Conservation (phyloP, 2,113 vertebrate genomes). For the Nothocercus nigrocapillus region DNA sequence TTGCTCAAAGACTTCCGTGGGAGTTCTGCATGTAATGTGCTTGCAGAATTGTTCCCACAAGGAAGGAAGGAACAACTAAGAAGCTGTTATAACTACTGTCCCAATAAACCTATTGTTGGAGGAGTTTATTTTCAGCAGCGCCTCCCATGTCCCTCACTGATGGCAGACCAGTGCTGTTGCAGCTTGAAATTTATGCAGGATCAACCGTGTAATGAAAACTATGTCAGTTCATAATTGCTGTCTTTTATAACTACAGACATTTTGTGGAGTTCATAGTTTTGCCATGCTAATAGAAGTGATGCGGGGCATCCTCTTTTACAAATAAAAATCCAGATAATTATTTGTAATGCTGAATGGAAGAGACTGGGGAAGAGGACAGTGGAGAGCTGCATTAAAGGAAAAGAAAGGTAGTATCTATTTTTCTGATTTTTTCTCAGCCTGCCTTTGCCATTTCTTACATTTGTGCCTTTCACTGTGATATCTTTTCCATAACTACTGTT, state of each 20-base stretch:
- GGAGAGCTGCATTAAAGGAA: not conserved
- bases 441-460: not conserved
- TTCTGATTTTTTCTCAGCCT: not conserved
- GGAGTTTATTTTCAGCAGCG: not conserved
- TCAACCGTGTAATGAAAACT: slow-evolving; percentile 2
- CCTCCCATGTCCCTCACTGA: not conserved
- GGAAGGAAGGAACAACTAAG: not conserved
- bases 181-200: not conserved
- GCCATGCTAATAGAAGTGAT: slow-evolving; percentile 3
- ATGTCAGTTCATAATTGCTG: not conserved
- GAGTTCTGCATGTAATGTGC: not conserved
- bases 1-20: slow-evolving; percentile 31
- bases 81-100: not conserved
- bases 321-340: not conserved
- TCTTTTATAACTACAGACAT: not conserved
- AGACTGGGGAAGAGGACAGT: not conserved
- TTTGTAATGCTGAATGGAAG: slow-evolving; percentile 9
- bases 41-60: slow-evolving; percentile 16
- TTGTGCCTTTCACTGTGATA: not conserved
- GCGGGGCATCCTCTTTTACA: not conserved
- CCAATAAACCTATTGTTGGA: not conserved
- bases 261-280: not conserved
- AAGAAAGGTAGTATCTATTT: slow-evolving; percentile 4
- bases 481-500: slow-evolving; percentile 10
- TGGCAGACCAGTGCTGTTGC: not conserved